Percentiles rank a stretch among this genome's conserved stretches.
Conservation (phyloP, 2,797 vertebrate species). For the Melanotaenia trifasciata region DNA sequence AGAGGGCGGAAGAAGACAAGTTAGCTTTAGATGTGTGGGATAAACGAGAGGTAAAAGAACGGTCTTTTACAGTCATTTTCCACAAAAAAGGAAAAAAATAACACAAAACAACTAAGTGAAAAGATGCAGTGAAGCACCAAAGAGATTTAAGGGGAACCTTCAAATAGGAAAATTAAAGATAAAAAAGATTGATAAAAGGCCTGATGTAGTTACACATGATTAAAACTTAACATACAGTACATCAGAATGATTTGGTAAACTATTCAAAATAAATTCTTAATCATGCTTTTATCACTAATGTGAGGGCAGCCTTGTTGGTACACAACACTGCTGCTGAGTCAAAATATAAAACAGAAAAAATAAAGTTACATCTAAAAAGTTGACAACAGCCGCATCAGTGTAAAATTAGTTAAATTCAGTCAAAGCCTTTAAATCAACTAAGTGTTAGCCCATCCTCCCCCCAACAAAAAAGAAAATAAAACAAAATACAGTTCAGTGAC, state of each 20-base stretch:
- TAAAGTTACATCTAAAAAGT: neutral
- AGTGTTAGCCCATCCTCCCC: neutral
- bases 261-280: neutral
- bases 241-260: neutral
- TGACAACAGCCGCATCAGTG: neutral
- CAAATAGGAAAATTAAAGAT: neutral
- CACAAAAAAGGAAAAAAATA: slow-evolving; percentile 10
- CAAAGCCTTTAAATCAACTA: neutral
- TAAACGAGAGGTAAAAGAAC: slow-evolving; percentile 32
- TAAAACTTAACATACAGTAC: neutral
- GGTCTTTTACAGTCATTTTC: neutral
- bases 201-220: neutral
- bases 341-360: neutral
- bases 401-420: neutral
- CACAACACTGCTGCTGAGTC: neutral
- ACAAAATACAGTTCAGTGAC: neutral
- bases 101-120: neutral
- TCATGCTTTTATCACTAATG: neutral
- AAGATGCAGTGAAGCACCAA: neutral
- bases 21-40: slow-evolving; percentile 51
- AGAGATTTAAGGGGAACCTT: neutral
- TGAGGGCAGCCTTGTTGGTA: neutral
- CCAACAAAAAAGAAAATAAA: neutral
- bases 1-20: slow-evolving; percentile 39
- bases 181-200: too few species aligned